A percentile compares a stretch with the other conserved stretches of the same genome.
These are phyloP conservation scores for Machimus rusticus DNA, from an alignment of 2,888 invertebrate species.

Conservation along the genomic window DNA sequence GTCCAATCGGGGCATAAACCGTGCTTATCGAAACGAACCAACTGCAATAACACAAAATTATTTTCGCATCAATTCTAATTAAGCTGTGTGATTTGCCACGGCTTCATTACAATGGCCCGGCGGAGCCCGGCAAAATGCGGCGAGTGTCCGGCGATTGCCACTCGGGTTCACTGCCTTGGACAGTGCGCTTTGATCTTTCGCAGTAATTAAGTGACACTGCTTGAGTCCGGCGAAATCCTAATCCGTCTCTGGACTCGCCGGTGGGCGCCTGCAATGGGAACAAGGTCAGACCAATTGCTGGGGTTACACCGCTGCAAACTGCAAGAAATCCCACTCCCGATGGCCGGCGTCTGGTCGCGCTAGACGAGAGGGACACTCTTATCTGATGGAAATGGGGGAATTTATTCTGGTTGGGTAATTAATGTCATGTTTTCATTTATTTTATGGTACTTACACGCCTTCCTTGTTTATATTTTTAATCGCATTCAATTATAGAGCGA, in stretches of 20 bases:
- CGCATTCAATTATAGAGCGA: background rate
- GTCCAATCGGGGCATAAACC: background rate
- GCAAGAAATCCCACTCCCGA: background rate
- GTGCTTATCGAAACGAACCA: background rate
- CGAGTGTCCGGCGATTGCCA: background rate
- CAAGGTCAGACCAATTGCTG: background rate
- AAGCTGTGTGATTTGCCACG: slow-evolving; percentile 17
- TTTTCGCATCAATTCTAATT: slow-evolving; percentile 33
- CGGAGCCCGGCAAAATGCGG: background rate
- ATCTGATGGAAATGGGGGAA: background rate
- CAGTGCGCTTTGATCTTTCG: slow-evolving; percentile 20
- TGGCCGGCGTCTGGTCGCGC: background rate
- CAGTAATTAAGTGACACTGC: slow-evolving; percentile 7
- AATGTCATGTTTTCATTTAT: background rate
- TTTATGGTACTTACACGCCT: background rate
- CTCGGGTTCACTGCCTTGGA: slow-evolving; percentile 9
- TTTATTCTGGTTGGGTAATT: background rate
- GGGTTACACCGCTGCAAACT: background rate
- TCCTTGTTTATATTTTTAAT: background rate
- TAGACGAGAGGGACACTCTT: background rate
- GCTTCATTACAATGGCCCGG: background rate
- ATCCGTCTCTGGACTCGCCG: background rate
- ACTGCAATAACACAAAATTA: slow-evolving; percentile 17
- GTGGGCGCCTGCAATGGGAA: background rate
- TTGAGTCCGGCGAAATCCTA: background rate